Base-by-base conservation (phyloP, 2,113 vertebrate species). In the Emydura subglobosa region DNA sequence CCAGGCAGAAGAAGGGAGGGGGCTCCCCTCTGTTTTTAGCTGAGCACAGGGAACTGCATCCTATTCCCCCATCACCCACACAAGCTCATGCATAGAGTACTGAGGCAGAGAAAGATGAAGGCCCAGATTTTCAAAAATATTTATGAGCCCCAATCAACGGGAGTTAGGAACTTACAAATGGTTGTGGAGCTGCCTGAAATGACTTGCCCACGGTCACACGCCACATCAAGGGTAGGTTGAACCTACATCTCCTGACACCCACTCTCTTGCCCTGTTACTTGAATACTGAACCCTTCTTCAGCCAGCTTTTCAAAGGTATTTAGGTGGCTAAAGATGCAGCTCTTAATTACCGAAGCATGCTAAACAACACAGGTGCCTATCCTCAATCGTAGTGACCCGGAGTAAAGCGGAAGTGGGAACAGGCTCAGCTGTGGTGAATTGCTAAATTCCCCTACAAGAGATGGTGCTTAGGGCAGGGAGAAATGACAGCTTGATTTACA, bases 51-150 rank as follows among this genome's bases (percentile, higher is more conserved):
- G 29, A 55, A 6, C 27, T 61, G 27, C 6, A 29, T 72, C 22
- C 65, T 12, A 72, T 39, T 68, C 16, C 65, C 19, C 65, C n/a
- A 22, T 16, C n/a, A 72, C 34, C 8, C 65, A 39, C 65, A 22
- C 13, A 27, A 8, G 17, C 57, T 49, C 34, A 2, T 0, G 2
- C 27, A 0, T 4, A 17, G n/a, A n/a, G 65, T 22, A 39, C n/a
- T 72, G 65, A 39, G 5, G 19, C 19, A n/a, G 34, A n/a, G 65
- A 72, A 8, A 72, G n/a, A 39, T n/a, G 57, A 61, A 29, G 12
- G 27, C 12, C 61, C 61, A 34, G 31, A 19, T 65, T 14, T 17
- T 65, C 6, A 65, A 61, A 61, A 27, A 27, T 34, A 61, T 61
- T 34, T 34, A 34, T 6, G 61, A 6, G 34, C 31, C 31, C 31